Percentiles rank a stretch among this genome's conserved stretches.
phyloP scores from a whole-genome alignment of 2,113 vertebrate genomes.

The Pseudorhombus dupliciocellatus region DNA sequence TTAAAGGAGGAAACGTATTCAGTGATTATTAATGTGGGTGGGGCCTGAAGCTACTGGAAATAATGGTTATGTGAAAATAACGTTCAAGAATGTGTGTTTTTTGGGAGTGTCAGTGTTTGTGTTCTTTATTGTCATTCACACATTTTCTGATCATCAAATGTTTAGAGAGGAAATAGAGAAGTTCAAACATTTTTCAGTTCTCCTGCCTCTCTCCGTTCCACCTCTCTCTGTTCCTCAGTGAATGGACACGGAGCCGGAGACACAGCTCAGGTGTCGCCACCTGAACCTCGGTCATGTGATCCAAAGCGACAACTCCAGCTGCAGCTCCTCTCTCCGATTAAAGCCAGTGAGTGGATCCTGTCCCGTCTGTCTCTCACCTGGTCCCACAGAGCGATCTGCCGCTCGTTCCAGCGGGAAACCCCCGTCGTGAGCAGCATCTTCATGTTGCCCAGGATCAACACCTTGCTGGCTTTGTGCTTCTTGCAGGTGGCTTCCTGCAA shows the following conservation, averaged over 20 bases:
- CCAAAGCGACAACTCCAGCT: neutral
- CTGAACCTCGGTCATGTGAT: neutral
- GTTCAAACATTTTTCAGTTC: no score
- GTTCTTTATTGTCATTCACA: no score
- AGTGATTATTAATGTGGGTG: no score
- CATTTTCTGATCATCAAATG: no score
- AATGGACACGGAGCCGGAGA: neutral
- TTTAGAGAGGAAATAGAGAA: neutral
- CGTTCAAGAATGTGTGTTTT: no score
- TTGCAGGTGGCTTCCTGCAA: conserved; percentile 87
- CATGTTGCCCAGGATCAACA: conserved; percentile 89
- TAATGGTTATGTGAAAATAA: no score
- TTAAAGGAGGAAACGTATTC: no score
- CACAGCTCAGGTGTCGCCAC: conserved; percentile 1
- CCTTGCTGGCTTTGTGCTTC: conserved; percentile 87
- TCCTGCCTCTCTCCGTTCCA: no score
- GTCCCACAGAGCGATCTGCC: conserved; percentile 88
- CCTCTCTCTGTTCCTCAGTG: neutral
- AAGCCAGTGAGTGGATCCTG: neutral
- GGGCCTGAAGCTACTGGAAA: no score
- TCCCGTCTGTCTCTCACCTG: conserved; percentile 55
- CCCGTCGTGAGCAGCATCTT: conserved; percentile 89
- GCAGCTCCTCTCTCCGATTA: neutral
- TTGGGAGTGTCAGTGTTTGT: no score
- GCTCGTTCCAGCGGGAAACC: conserved; percentile 89